Evolutionary conservation across 2,113 vertebrate genomes (phyloP), one percentile per base, ranked within the genome.

Genomic region (Falco punctatus): DNA sequence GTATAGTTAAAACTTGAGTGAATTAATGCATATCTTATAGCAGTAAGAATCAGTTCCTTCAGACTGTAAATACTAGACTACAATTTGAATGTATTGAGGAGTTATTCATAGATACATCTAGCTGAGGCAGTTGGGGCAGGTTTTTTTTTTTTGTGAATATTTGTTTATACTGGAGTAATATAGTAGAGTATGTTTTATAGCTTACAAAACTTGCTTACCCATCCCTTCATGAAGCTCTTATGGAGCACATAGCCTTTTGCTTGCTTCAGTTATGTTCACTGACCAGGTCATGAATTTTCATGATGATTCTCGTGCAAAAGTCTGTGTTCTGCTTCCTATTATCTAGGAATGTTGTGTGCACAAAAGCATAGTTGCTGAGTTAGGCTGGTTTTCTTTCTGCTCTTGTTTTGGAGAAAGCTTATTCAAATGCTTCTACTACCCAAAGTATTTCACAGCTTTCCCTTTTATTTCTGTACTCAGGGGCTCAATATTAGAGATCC

Each of bases 271-370:
- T 82, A 77, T 0, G 5, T 5, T 77, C 33, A 79, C 28, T 69
- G 70, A 73, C 54, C 49, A 75, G 49, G 40, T 85, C 3, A 42
- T 85, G 61, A 89, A 87, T 97, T 95, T 95, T 94, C 66, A 62
- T 14, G 4, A 61, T 55, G 38, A 69, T 84, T 85, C 32, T 58
- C 44, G 18, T 54, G 48, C 32, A 62, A 75, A 91, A 85, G 48
- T 8, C 46, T 42, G 2, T 62, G 48, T 91, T 94, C 77, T 95
- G 81, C 55, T 91, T 92, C 52, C 17, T 73, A 2, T 94, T 89
- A 72, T 58, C 49, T 85, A 35, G 69, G 57, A 92, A 94, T 46
- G 57, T 81, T 74, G 16, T 79, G 33, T 67, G 54, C 0, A 0
- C 46, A 46, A 84, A 69, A 16, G 35, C 24, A 18, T 32, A 70